phyloP scores from a whole-genome alignment of 2,797 vertebrate species.

The Yasuhikotakia modesta region DNA sequence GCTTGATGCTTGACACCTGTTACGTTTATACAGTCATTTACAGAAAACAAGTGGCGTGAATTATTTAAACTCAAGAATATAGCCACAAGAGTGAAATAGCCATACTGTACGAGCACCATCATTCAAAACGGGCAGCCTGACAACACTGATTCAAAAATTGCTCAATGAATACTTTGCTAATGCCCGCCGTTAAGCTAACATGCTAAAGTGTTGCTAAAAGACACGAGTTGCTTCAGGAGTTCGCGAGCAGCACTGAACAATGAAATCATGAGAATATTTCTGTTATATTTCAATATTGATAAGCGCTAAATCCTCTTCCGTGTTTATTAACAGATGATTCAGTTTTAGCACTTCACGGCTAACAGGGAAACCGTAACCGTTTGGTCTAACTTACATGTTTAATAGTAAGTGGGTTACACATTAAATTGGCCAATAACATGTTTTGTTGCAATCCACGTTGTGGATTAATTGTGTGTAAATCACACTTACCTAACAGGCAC shows the following conservation, averaged over 20 bases:
- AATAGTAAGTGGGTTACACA: neutral
- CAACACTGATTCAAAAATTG: slow-evolving; percentile 4
- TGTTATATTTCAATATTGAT: neutral
- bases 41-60: neutral
- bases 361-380: neutral
- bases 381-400: neutral
- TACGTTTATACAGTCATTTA: neutral
- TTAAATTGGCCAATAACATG: neutral
- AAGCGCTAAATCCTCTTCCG: slow-evolving; percentile 22
- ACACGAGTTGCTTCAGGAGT: neutral
- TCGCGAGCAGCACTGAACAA: neutral
- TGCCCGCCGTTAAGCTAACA: neutral
- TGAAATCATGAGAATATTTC: neutral
- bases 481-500: slow-evolving; percentile 28
- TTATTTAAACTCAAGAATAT: neutral
- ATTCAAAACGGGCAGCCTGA: neutral
- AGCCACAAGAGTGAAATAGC: neutral
- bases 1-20: slow-evolving; percentile 31
- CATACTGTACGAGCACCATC: neutral
- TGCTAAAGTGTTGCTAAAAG: neutral
- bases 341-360: slow-evolving; percentile 32
- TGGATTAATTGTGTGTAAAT: neutral
- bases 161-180: neutral
- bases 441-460: neutral
- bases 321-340: neutral